Percentiles rank a stretch among this genome's conserved stretches.
Evolutionary conservation across 2,888 invertebrate species (phyloP).

Genomic region (Nomada hirtipes): DNA sequence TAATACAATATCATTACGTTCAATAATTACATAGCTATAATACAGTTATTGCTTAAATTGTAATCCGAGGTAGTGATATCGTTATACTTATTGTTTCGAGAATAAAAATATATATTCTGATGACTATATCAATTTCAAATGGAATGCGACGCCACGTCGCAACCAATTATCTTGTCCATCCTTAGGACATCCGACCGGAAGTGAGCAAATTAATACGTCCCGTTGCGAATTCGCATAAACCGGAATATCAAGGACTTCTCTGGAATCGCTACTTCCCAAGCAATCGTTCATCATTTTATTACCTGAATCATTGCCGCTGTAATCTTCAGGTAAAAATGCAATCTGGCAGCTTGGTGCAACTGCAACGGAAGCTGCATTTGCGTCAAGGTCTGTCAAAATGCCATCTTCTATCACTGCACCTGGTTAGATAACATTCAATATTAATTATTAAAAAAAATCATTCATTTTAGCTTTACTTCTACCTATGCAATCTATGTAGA

Average conservation of each 20-base stretch:
- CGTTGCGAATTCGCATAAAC: constrained; percentile 79
- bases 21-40: background rate
- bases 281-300: background rate
- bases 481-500: too few species aligned
- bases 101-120: background rate
- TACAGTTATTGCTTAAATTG: background rate
- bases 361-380: constrained; percentile 77
- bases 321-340: constrained; percentile 72
- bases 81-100: background rate
- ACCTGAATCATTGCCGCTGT: constrained; percentile 33
- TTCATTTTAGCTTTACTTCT: too few species aligned
- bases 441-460: too few species aligned
- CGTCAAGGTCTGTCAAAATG: constrained; percentile 75
- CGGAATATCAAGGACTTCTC: constrained; percentile 74
- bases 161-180: constrained; percentile 78
- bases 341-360: constrained; percentile 77
- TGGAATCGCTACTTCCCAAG: background rate
- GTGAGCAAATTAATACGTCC: constrained; percentile 76
- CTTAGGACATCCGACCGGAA: constrained; percentile 76
- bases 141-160: constrained; percentile 79
- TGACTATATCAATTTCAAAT: constrained; percentile 70
- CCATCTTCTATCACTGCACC: constrained; percentile 79
- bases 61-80: background rate
- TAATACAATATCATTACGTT: background rate
- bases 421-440: constrained; percentile 38